A percentile compares a stretch with the other conserved stretches of the same genome.
These are phyloP conservation scores for Andricus grossulariae DNA, from an alignment of 1,140 invertebrate species.

Conservation along the genomic window DNA sequence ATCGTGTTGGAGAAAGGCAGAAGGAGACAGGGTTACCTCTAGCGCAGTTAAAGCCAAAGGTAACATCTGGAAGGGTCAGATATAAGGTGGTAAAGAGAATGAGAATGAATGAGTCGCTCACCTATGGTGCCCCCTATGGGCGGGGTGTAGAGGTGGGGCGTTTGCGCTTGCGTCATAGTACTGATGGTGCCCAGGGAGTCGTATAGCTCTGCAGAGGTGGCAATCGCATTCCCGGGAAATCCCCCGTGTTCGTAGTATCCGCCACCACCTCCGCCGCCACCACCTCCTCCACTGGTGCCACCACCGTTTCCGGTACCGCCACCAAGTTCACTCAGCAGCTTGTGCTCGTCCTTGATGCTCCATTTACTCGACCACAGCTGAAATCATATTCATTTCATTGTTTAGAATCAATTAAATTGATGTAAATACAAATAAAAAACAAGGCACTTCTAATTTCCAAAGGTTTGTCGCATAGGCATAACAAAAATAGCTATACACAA, in stretches of 20 bases:
- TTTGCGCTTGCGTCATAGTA: conserved; percentile 84
- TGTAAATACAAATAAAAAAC: conserved; percentile 32
- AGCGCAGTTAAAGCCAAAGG: conserved; percentile 31
- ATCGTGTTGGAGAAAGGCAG: conserved; percentile 48
- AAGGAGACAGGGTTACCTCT: conserved; percentile 19
- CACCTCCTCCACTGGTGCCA: conserved; percentile 60
- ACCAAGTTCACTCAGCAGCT: conserved; percentile 87
- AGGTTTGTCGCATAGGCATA: not conserved
- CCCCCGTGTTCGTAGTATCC: conserved; percentile 81
- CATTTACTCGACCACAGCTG: conserved; percentile 92
- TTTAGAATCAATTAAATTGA: conserved; percentile 19
- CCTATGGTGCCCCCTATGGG: conserved; percentile 84
- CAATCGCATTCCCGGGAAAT: conserved; percentile 77
- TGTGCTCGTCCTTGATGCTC: conserved; percentile 92
- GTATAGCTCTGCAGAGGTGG: conserved; percentile 82
- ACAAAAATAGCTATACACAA: too few relatives aligned
- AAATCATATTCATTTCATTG: conserved; percentile 40
- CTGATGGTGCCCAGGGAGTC: conserved; percentile 81
- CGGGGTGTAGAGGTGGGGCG: conserved; percentile 84
- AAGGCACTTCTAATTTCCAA: conserved; percentile 36
- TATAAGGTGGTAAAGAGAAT: conserved; percentile 49
- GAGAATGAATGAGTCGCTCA: conserved; percentile 70
- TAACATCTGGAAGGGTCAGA: conserved; percentile 37
- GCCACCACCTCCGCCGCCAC: conserved; percentile 60
- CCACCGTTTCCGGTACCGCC: conserved; percentile 74